Percentiles rank a stretch among this genome's conserved stretches.
phyloP scores from a whole-genome alignment of 2,797 vertebrate genomes.

The Xenopus petersii region DNA sequence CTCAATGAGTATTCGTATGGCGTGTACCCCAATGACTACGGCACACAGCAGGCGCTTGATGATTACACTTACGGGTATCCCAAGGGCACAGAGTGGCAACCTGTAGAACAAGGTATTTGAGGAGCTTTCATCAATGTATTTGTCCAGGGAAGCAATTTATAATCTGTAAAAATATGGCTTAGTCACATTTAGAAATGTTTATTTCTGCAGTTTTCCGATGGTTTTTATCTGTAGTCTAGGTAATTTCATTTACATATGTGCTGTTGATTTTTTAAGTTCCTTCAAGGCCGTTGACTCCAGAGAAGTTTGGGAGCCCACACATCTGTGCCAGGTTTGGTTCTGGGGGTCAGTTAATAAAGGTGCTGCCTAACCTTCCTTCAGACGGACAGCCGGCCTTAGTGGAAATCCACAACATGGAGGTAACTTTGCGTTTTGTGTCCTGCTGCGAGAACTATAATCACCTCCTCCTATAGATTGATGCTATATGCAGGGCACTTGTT shows the following conservation, averaged over 20 bases:
- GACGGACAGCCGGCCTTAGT: slow-evolving; percentile 94
- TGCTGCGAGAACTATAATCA: too few relatives aligned
- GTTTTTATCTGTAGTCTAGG: too few relatives aligned
- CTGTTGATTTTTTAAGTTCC: slow-evolving; percentile 63
- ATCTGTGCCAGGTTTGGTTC: slow-evolving; percentile 90
- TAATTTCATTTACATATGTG: too few relatives aligned
- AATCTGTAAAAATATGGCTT: too few relatives aligned
- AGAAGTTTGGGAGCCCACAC: slow-evolving; percentile 89
- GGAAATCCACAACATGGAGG: slow-evolving; percentile 93
- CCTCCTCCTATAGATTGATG: too few relatives aligned
- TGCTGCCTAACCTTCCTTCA: slow-evolving; percentile 88
- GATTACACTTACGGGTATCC: slow-evolving; percentile 75
- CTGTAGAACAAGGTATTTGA: slow-evolving; percentile 77
- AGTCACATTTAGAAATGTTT: too few relatives aligned
- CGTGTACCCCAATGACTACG: slow-evolving; percentile 70
- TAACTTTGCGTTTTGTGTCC: slow-evolving; percentile 49
- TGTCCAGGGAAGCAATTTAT: too few relatives aligned
- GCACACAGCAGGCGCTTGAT: slow-evolving; percentile 68
- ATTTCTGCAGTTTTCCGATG: too few relatives aligned
- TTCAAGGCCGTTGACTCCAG: slow-evolving; percentile 85
- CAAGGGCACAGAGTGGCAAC: slow-evolving; percentile 71
- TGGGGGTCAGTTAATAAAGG: slow-evolving; percentile 87
- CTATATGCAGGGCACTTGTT: too few relatives aligned
- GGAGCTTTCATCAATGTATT: background rate
- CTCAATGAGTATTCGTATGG: slow-evolving; percentile 77